phyloP scores from a whole-genome alignment of 2,888 invertebrate genomes.

The Dryobota labecula region DNA sequence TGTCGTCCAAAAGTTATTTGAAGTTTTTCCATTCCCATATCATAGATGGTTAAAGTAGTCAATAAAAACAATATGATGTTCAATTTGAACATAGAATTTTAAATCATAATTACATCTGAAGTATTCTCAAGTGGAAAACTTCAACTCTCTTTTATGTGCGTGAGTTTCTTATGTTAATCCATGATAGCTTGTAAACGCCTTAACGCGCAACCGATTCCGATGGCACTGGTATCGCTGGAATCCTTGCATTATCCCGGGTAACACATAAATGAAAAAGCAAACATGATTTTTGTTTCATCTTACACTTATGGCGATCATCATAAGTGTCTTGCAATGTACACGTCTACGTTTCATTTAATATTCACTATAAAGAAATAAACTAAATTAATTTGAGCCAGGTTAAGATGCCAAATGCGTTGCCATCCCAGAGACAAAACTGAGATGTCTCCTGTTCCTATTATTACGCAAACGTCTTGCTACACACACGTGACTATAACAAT shows the following conservation, averaged over 20 bases:
- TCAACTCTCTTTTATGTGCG: background rate
- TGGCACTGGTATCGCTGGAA: background rate
- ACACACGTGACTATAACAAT: background rate
- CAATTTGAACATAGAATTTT: background rate
- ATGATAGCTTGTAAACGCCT: background rate
- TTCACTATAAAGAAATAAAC: background rate
- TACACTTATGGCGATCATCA: background rate
- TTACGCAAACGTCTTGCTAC: background rate
- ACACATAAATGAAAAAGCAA: background rate
- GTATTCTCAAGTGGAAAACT: background rate
- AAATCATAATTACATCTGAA: background rate
- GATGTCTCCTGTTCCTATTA: background rate
- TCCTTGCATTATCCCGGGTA: background rate
- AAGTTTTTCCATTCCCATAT: background rate
- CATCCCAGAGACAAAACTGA: background rate
- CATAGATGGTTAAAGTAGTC: too few relatives aligned
- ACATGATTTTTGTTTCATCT: background rate
- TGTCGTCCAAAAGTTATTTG: background rate
- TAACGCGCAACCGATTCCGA: background rate
- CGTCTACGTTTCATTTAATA: background rate
- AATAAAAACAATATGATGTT: background rate
- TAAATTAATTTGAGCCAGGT: background rate
- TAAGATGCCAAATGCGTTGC: background rate
- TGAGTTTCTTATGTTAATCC: background rate
- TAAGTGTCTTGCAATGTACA: background rate